Percentiles rank a stretch among this genome's conserved stretches.
Conservation (phyloP, 2,113 vertebrate species). For the Oreamnos americanus region DNA sequence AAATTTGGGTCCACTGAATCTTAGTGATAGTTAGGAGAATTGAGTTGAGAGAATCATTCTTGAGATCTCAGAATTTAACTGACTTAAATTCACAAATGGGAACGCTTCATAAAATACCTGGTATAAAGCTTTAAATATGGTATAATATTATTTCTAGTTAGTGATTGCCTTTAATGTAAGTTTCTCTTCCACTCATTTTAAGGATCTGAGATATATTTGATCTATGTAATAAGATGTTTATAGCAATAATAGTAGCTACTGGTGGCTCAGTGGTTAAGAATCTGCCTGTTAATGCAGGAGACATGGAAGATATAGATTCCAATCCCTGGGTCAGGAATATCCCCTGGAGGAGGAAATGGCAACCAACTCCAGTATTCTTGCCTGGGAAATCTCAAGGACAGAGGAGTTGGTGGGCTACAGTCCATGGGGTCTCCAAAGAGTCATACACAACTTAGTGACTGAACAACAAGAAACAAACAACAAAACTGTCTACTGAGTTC, state of each 20-base stretch:
- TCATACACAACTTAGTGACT: neutral
- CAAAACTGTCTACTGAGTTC: neutral
- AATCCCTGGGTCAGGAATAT: neutral
- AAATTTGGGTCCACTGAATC: neutral
- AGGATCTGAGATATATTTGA: neutral
- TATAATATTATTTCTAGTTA: neutral
- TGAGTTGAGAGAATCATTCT: neutral
- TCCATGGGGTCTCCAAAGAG: neutral
- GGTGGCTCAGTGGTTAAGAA: neutral
- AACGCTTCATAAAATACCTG: neutral
- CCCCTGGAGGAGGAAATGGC: neutral
- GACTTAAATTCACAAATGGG: slow-evolving; percentile 11
- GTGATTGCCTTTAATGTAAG: neutral
- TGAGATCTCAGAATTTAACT: neutral
- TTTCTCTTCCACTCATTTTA: slow-evolving; percentile 1
- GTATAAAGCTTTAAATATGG: neutral
- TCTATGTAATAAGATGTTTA: neutral
- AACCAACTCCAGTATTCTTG: neutral
- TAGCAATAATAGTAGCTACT: neutral
- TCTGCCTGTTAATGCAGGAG: neutral
- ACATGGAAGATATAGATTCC: neutral
- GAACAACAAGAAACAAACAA: neutral
- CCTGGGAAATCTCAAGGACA: neutral
- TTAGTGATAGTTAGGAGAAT: neutral
- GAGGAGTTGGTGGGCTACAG: neutral